Evolutionary conservation across 1,140 invertebrate species (phyloP), one percentile per base, ranked within the genome.

Genomic region (Odontomachus brunneus): DNA sequence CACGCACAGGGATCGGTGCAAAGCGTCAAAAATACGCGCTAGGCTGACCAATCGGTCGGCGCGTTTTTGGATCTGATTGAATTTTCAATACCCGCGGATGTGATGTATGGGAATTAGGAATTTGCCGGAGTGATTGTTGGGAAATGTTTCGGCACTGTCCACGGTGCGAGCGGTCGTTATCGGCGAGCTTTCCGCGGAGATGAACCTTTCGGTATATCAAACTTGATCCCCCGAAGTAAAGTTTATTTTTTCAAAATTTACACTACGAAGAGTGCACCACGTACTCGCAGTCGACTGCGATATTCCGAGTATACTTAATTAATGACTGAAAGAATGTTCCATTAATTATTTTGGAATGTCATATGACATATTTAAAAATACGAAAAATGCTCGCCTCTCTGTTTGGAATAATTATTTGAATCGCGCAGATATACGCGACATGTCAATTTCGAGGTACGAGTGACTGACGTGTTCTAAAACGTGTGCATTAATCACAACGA

Each of bases 91-190:
- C 63, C 33, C 51, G 51, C 33, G 51, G 33, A 80, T 80, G 75
- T 80, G 75, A 80, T 80, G 65, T 80, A 80, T 80, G 63, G 75
- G 75, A 69, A 80, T 80, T 69, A 69, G 75, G 75, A 69, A 80
- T 80, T 69, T 71, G 33, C 75, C 51, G 33, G 75, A 80, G 75
- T 67, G 65, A 80, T 80, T 80, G 75, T 80, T 57, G 75, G 51
- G 63, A 69, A 53, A 80, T 57, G 75, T 71, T 57, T 57, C 65
- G n/a, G 33, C 44, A 7, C 73, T 65, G 44, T 75, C 60, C n/a
- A 22, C 74, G 33, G 60, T 11, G n/a, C 44, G 73, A 49, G 44
- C 74, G 74, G 49, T 69, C 63, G 63, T 78, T 78, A 78, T 78
- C 75, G 19, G 49, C 63, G 63, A 69, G 63, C 29, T 78, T 69